Base-by-base conservation (phyloP, 1,140 invertebrate species). In the Coboldia fuscipes region DNA sequence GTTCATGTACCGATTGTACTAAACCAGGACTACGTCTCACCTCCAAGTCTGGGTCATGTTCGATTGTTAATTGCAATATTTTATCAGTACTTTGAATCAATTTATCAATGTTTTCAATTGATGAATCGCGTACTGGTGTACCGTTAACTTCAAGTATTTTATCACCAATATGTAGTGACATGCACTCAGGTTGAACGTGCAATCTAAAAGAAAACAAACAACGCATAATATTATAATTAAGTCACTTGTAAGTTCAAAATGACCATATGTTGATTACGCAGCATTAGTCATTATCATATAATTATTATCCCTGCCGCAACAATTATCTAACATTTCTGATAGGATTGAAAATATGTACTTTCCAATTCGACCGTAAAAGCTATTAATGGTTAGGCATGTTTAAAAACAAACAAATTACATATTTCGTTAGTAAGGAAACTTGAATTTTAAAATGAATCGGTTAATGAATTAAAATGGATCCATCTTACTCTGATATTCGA, bases 81-180 rank as follows among this genome's bases (percentile, higher is more conserved):
- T 68, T 68, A 39, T 80, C 74, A 0, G 75, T 73, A 43, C 74
- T 71, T 39, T 68, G 62, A 36, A 83, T 68, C 13, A 78, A 56
- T 52, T 76, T 70, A 52, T 86, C 77, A 31, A 84, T 72, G 36
- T 71, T 75, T 40, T 78, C 70, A 28, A 81, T 62, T 9, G 50
- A 51, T 1, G 75, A 68, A 48, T 82, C 77, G 48, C 72, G 75
- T 0, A 89, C 75, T 3, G 82, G 78, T 1, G 78, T 71, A 1
- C 86, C 86, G 63, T 92, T 90, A 12, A 93, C 80, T 64, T 93
- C 86, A 31, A 92, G 58, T 37, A 93, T 88, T 49, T 73, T 65
- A 56, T 93, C 86, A 14, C 86, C 86, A 42, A 92, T 77, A 51
- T 84, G 83, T 23, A 88, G 60, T 10, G 80, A 75, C 63, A 85